Evolutionary conservation across 2,888 invertebrate genomes (phyloP), one percentile per base, ranked within the genome.

Genomic region (Drosophila infuscata): DNA sequence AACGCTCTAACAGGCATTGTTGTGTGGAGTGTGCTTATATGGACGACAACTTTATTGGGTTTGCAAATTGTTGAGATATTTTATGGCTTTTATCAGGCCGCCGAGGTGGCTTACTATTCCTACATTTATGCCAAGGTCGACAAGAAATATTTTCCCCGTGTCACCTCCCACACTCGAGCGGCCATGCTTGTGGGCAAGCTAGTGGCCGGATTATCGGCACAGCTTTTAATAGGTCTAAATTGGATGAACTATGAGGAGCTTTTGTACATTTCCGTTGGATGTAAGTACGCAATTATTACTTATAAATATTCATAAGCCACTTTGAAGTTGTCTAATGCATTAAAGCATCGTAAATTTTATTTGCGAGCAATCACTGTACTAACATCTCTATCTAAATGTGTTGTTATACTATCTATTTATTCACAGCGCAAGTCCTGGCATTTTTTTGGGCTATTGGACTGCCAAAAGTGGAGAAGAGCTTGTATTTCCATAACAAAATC

Each of bases 31-130:
- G 94, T 97, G 83, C 93, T 98, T 43, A 93, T 97, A 66, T 96
- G 97, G 95, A 97, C 97, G 0, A 94, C 94, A 61, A 95, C 95
- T 41, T 93, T 98, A 76, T 89, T 94, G 74, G 95, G 95, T 86
- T 94, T 98, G 90, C 96, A 97, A 94, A 94, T 94, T 64, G 93
- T 95, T 62, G 94, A 97, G 94, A 94, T 95, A 41, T 94, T 95
- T 79, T 98, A 97, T 92, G 98, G 98, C 1, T 94, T 97, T 17
- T 97, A 97, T 91, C 95, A 96, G 92, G 97, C 98, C 0, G 95
- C 97, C 2, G 98, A 98, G 93, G 96, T 99, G 3, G 98, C 98
- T 0, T 99, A 98, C 92, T 97, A 96, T 90, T 97, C 98, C 0
- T 99, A 99, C 90, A 97, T 98, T 80, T 99, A 98, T 93, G 97